phyloP scores from a whole-genome alignment of 2,797 vertebrate genomes.

The Leptodactylus fallax region DNA sequence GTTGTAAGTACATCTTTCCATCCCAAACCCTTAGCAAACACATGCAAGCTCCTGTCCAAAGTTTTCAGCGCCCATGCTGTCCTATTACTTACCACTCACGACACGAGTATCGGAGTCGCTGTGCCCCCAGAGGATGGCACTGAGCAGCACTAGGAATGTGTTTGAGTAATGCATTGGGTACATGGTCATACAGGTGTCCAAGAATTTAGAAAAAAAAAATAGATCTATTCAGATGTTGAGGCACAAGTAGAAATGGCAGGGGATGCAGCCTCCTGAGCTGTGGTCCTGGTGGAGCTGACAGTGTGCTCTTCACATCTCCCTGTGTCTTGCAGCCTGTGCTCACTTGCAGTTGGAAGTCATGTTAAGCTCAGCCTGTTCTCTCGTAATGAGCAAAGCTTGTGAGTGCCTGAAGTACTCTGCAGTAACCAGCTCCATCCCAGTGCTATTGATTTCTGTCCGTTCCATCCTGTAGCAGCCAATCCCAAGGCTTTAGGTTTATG shows the following conservation, averaged over 20 bases:
- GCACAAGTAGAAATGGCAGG: constrained; percentile 3
- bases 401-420: constrained; percentile 53
- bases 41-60: not conserved
- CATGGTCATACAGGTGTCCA: constrained; percentile 37
- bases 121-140: constrained; percentile 53
- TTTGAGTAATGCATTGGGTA: constrained; percentile 37
- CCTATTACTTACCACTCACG: constrained; percentile 53
- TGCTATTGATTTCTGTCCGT: constrained; percentile 60
- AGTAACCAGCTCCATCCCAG: constrained; percentile 60
- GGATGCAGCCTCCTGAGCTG: constrained; percentile 16
- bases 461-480: constrained; percentile 59
- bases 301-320: constrained; percentile 29
- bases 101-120: constrained; percentile 39
- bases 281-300: constrained; percentile 16
- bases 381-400: constrained; percentile 52
- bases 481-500: constrained; percentile 55
- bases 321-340: constrained; percentile 20
- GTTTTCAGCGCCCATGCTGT: not conserved
- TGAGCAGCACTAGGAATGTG: constrained; percentile 39
- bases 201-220: not conserved
- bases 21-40: too few relatives aligned
- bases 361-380: constrained; percentile 57
- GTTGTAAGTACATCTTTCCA: too few relatives aligned
- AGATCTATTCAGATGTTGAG: not conserved
- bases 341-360: constrained; percentile 58